phyloP scores from a whole-genome alignment of 2,888 invertebrate species.

The Parnassius glacialis region DNA sequence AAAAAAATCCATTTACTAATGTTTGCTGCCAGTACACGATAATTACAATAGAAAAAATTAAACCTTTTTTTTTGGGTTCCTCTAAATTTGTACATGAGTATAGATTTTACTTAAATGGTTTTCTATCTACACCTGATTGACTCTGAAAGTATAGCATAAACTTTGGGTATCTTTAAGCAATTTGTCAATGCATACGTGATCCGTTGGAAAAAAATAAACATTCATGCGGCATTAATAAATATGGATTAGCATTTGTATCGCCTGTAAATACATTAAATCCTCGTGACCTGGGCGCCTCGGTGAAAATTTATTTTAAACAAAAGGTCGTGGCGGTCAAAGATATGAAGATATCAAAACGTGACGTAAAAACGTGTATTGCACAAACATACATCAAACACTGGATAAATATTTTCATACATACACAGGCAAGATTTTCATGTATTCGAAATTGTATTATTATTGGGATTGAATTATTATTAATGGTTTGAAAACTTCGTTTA shows the following conservation, averaged over 20 bases:
- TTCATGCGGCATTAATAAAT: constrained; percentile 14
- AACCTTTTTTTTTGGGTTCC: too few relatives aligned
- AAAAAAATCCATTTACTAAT: too few relatives aligned
- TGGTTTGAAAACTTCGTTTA: too few relatives aligned
- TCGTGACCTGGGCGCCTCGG: constrained; percentile 13
- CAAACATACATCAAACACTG: neutral
- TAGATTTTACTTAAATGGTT: too few relatives aligned
- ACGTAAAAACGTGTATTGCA: constrained; percentile 2
- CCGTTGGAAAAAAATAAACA: constrained; percentile 1
- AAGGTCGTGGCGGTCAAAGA: constrained; percentile 19
- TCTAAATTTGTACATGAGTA: too few relatives aligned
- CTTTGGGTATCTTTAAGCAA: neutral
- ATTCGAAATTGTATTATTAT: too few relatives aligned
- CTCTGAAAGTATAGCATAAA: neutral
- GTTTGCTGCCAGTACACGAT: too few relatives aligned
- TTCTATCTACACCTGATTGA: neutral
- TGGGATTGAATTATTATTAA: too few relatives aligned
- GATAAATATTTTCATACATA: too few relatives aligned
- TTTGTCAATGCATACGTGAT: constrained; percentile 4
- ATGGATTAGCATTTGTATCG: constrained; percentile 5
- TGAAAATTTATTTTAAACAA: constrained; percentile 18
- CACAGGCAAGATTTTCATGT: too few relatives aligned
- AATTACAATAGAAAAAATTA: too few relatives aligned
- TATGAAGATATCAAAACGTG: constrained; percentile 5
- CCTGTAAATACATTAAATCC: constrained; percentile 19